Evolutionary conservation across 2,797 vertebrate genomes (phyloP).

Genomic region (Vespertilio murinus): DNA sequence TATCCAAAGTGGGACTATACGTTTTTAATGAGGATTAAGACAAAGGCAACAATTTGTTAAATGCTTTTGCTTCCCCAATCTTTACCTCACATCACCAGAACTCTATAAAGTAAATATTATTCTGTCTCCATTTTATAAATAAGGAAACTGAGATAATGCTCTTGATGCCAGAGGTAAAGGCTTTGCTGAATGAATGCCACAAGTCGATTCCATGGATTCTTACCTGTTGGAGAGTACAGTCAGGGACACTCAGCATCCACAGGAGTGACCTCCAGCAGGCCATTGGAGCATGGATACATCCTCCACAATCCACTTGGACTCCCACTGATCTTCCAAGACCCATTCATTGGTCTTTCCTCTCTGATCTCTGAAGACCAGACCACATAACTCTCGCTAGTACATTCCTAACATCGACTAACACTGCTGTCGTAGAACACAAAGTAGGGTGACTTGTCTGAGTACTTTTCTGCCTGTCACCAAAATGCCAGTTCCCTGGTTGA

Average conservation of each 20-base stretch:
- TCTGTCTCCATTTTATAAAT: background rate
- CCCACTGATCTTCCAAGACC: background rate
- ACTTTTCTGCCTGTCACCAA: background rate
- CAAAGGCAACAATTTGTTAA: background rate
- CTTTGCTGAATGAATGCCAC: background rate
- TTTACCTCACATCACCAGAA: background rate
- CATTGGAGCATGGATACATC: background rate
- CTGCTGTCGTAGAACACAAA: background rate
- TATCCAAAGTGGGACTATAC: background rate
- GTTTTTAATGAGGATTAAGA: background rate
- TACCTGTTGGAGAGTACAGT: background rate
- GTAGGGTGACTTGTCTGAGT: background rate
- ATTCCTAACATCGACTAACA: background rate
- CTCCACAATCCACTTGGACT: background rate
- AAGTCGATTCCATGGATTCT: background rate
- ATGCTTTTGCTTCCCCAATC: background rate
- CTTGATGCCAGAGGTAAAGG: background rate
- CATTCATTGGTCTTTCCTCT: background rate
- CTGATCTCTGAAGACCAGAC: background rate
- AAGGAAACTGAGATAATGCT: conserved; percentile 1
- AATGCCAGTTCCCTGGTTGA: background rate
- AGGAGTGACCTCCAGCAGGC: background rate
- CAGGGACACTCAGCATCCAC: background rate
- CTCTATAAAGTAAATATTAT: background rate
- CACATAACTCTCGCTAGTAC: background rate